phyloP scores from a whole-genome alignment of 2,797 vertebrate species.

The Syncerus caffer region DNA sequence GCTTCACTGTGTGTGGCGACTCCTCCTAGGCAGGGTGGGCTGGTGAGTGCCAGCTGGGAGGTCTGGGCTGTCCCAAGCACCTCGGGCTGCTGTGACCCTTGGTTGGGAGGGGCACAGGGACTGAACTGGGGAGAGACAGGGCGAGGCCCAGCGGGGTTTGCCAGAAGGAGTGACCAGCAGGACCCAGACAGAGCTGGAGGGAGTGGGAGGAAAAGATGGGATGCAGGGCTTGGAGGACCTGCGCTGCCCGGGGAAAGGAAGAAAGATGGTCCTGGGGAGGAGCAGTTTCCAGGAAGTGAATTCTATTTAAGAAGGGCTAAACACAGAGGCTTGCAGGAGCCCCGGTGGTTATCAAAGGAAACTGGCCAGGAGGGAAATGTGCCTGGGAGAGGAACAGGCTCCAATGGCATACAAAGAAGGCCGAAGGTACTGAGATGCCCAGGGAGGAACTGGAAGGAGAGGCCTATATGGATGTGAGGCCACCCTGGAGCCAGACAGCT shows the following conservation, averaged over 20 bases:
- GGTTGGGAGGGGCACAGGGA: not conserved
- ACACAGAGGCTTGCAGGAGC: not conserved
- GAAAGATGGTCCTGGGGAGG: accelerated
- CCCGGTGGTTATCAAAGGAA: not conserved
- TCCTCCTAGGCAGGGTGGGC: conserved; percentile 81
- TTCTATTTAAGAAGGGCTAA: not conserved
- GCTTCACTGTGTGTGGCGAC: conserved; percentile 85
- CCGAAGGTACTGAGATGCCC: not conserved
- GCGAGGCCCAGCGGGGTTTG: not conserved
- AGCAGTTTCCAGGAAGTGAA: not conserved
- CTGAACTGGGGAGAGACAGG: not conserved
- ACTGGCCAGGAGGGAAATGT: not conserved
- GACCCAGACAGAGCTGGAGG: not conserved
- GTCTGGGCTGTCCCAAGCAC: not conserved
- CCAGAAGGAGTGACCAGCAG: not conserved
- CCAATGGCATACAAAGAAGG: not conserved
- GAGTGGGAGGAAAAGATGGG: not conserved
- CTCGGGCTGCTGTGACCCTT: not conserved
- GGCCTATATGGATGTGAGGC: not conserved
- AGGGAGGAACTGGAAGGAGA: not conserved
- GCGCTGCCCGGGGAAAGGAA: not conserved
- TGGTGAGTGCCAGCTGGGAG: not conserved
- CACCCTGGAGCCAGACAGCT: not conserved
- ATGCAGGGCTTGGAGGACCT: not conserved
- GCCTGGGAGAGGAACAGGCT: not conserved